Percentiles rank a stretch among this genome's conserved stretches.
Evolutionary conservation across 2,113 vertebrate genomes (phyloP).

Genomic region (Elgaria multicarinata): DNA sequence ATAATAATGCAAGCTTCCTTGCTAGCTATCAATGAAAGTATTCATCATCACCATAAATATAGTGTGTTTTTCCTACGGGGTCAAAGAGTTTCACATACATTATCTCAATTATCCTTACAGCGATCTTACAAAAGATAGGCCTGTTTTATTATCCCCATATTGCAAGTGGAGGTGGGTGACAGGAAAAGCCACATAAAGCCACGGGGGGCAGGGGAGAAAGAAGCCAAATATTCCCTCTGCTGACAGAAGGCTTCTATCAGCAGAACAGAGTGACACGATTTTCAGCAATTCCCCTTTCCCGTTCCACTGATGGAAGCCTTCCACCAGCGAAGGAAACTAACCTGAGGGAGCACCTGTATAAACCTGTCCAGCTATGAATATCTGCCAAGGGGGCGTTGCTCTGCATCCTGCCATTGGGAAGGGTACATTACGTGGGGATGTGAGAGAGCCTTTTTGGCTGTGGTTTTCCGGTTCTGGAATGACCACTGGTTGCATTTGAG

Average conservation of each 20-base stretch:
- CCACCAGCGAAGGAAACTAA: too few relatives aligned
- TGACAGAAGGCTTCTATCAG: background rate
- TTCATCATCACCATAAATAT: background rate
- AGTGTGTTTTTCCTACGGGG: background rate
- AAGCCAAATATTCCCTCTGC: background rate
- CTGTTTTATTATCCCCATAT: background rate
- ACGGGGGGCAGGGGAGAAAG: background rate
- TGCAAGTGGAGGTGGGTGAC: background rate
- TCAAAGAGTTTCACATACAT: background rate
- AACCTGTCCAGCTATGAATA: too few relatives aligned
- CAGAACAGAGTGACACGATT: too few relatives aligned
- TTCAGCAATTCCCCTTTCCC: background rate
- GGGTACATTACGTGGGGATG: too few relatives aligned
- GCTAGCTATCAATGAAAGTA: conserved; percentile 13
- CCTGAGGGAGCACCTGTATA: too few relatives aligned
- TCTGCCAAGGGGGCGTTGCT: too few relatives aligned
- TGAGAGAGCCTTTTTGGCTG: too few relatives aligned
- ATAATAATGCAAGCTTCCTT: background rate
- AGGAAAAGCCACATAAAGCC: background rate
- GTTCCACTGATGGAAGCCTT: background rate
- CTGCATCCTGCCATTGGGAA: too few relatives aligned
- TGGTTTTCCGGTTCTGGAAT: too few relatives aligned
- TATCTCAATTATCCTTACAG: background rate
- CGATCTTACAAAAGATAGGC: background rate
- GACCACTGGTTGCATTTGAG: too few relatives aligned